Conservation (phyloP, 2,113 vertebrate genomes). For the Lagenorhynchus albirostris region DNA sequence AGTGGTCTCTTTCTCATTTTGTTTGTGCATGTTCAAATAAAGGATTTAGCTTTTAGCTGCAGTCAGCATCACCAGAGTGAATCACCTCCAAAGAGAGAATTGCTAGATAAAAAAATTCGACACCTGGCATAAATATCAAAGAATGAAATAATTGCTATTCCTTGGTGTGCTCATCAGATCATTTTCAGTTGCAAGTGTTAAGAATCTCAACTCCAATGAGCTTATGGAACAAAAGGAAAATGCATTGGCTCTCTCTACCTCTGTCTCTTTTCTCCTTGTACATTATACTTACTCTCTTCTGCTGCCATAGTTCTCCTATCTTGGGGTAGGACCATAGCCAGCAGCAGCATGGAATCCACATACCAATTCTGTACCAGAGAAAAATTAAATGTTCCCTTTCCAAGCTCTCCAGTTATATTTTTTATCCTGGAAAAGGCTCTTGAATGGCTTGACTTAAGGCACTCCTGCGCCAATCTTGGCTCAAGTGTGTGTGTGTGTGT, state of each 20-base stretch:
- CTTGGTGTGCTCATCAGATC: not conserved
- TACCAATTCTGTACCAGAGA: not conserved
- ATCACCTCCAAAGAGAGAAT: not conserved
- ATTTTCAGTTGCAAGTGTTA: not conserved
- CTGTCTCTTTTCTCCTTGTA: not conserved
- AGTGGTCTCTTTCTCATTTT: not conserved
- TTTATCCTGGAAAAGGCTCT: not conserved
- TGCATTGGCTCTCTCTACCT: not conserved
- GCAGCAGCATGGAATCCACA: rapidly evolving
- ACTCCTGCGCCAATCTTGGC: not conserved
- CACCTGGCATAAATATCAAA: not conserved
- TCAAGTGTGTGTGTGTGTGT: not conserved
- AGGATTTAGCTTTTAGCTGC: not conserved
- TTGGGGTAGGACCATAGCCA: not conserved
- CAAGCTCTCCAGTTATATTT: not conserved
- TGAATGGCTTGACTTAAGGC: not conserved
- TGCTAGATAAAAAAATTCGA: not conserved
- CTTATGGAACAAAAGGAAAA: not conserved
- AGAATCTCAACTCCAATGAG: not conserved
- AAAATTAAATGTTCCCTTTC: not conserved
- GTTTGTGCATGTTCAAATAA: slow-evolving; percentile 8
- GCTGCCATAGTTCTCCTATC: not conserved
- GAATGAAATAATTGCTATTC: not conserved
- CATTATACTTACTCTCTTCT: not conserved
- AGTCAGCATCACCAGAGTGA: not conserved